A percentile compares a stretch with the other conserved stretches of the same genome.
These are phyloP conservation scores for Saccostrea cuccullata DNA, from an alignment of 1,140 invertebrate species.

Conservation along the genomic window DNA sequence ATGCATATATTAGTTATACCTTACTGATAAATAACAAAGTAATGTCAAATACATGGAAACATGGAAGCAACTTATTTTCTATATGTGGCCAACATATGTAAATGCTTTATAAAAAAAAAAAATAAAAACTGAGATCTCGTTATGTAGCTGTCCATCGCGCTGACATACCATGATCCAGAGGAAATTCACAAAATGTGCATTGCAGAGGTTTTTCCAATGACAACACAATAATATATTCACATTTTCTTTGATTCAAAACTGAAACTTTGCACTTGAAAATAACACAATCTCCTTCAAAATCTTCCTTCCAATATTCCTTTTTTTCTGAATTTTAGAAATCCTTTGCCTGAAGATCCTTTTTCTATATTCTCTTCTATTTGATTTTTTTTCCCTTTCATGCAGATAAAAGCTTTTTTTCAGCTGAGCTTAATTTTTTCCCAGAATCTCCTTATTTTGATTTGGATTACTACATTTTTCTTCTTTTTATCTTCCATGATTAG, in stretches of 20 bases:
- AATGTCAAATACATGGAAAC: not conserved
- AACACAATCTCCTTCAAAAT: not conserved
- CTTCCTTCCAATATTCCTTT: not conserved
- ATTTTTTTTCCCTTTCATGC: not conserved
- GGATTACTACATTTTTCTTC: not conserved
- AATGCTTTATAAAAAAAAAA: not conserved
- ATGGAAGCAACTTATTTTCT: not conserved
- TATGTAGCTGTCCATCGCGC: slow-evolving; percentile 6
- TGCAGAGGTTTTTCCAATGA: slow-evolving; percentile 31
- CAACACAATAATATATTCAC: not conserved
- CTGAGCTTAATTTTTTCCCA: not conserved
- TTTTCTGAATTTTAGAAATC: not conserved
- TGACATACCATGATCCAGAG: slow-evolving; percentile 21
- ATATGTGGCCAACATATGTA: not conserved
- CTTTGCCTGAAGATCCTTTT: not conserved
- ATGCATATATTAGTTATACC: too few species aligned
- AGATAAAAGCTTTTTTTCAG: not conserved
- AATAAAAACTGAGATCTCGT: slow-evolving; percentile 3
- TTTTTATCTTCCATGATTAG: not conserved
- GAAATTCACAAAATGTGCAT: slow-evolving; percentile 25
- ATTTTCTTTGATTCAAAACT: not conserved
- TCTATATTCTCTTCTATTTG: not conserved
- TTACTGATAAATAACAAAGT: too few species aligned
- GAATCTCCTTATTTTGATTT: not conserved
- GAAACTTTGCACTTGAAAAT: not conserved